Base-by-base conservation (phyloP, 2,113 vertebrate genomes). In the Corythornis madagascariensis region DNA sequence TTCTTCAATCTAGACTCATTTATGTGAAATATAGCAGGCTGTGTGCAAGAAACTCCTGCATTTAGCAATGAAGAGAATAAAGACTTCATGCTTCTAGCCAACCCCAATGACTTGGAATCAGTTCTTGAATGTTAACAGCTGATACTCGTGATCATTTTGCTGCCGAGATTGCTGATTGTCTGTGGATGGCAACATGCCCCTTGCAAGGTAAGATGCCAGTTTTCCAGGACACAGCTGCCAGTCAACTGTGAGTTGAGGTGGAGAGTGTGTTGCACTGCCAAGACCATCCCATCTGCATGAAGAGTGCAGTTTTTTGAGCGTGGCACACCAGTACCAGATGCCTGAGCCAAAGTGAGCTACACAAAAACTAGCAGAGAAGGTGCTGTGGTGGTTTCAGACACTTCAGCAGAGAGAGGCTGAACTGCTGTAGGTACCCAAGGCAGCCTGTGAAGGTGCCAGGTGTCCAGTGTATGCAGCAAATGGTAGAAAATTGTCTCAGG, bases 201-300 rank as follows among this genome's bases (percentile, higher is more conserved):
- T 83, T 91, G 80, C n/a, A 89, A 96, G 83, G 59, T 85, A 86
- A 74, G 24, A 66, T 22, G 95, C 94, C 94, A 95, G 26, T 94
- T 97, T 96, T 95, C 65, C 66, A 90, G 93, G 80, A 73, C 65
- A 89, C 61, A 93, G 70, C 67, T 94, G 94, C 69, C 94, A 96
- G 84, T 96, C 96, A 96, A 61, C 73, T 75, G 66, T 45, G 73
- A 38, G 40, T 17, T 86, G 79, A 88, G 94, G 83, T 92, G 77
- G 60, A 22, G 69, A 63, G 45, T 6, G 42, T 8, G 28, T 6
- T 83, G 63, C 29, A 24, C 16, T 78, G 74, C 69, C 93, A 93
- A 92, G 10, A 16, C 72, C 71, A 86, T 89, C 12, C 81, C 76
- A 91, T 95, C 60, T 83, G 83, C 50, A 83, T 9, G 74, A 81